Base-by-base conservation (phyloP, 1,140 invertebrate species). In the Sminthurides bifidus region DNA sequence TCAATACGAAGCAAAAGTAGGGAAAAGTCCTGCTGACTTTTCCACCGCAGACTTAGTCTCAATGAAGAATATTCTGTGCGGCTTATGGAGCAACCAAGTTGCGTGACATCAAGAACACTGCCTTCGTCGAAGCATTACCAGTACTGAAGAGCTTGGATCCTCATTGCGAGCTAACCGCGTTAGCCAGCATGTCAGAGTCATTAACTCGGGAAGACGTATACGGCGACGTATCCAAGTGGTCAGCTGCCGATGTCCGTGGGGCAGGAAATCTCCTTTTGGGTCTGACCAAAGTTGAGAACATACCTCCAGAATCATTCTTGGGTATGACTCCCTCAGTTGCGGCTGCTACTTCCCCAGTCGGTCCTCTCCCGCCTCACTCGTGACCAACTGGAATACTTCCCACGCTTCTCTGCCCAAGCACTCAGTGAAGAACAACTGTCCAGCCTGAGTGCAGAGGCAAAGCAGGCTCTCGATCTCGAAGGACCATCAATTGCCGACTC, bases 41-140 rank as follows among this genome's bases (percentile, higher is more conserved):
- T 14, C 40, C 17, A n/a, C 62, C 2, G 44, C 2, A 27, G 62
- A 64, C 23, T 37, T 64, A 37, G 26, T 57, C 1, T 35, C 54
- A 1, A 33, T 56, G 6, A 8, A 56, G 12, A 64, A 64, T 40
- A 64, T 64, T 26, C 26, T 64, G 3, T 64, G 62, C 40, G 62
- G 62, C n/a, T 23, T 58, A 56, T 31, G 15, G 51, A 1, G 40
- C 23, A 2, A 24, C 41, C 4, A 54, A 51, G 8, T 21, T 59
- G 1, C 24, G 17, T 12, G 23, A 52, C 1, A 52, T 55, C 27
- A 35, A 6, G 26, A 35, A 35, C 1, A 31, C 37, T 1, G 21
- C 40, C 17, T 64, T 38, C 52, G 54, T 52, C 10, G 35, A 56
- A 6, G 58, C 57, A n/a, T 29, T 63, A 5, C 61, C 61, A 40